Evolutionary conservation across 2,113 vertebrate genomes (phyloP).

Genomic region (Gallinago media): DNA sequence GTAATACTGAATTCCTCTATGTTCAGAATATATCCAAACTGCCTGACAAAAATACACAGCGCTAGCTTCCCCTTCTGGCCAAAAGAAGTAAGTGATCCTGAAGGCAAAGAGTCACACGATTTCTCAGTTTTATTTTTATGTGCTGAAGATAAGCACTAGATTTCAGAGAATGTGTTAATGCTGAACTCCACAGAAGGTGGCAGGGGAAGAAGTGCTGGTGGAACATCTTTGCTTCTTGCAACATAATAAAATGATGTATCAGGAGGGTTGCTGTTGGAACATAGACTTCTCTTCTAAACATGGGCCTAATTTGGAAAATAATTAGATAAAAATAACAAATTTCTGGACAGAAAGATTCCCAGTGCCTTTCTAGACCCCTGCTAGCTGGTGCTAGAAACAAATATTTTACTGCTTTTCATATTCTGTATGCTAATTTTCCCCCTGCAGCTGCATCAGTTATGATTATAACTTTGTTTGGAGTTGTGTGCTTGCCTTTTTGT

Average conservation of each 20-base stretch:
- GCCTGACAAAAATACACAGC: background rate
- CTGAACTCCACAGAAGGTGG: background rate
- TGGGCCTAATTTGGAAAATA: background rate
- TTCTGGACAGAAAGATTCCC: background rate
- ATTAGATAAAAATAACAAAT: background rate
- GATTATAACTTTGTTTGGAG: background rate
- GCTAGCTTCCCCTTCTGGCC: slow-evolving; percentile 57
- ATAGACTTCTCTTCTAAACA: background rate
- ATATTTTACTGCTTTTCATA: background rate
- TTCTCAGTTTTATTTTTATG: background rate
- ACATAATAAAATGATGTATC: background rate
- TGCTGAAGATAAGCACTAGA: background rate
- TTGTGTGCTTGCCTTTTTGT: background rate
- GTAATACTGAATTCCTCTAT: background rate
- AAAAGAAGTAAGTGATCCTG: background rate
- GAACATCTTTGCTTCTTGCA: background rate
- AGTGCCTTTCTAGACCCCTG: background rate
- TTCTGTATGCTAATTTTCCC: background rate
- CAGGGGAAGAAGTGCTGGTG: too few species aligned
- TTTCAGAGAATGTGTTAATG: background rate
- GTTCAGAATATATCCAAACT: background rate
- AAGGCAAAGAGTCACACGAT: rapidly evolving
- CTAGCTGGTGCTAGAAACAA: background rate
- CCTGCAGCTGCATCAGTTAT: background rate
- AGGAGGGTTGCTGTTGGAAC: background rate